phyloP scores from a whole-genome alignment of 2,113 vertebrate genomes.

The Phrynosoma blainvillii region DNA sequence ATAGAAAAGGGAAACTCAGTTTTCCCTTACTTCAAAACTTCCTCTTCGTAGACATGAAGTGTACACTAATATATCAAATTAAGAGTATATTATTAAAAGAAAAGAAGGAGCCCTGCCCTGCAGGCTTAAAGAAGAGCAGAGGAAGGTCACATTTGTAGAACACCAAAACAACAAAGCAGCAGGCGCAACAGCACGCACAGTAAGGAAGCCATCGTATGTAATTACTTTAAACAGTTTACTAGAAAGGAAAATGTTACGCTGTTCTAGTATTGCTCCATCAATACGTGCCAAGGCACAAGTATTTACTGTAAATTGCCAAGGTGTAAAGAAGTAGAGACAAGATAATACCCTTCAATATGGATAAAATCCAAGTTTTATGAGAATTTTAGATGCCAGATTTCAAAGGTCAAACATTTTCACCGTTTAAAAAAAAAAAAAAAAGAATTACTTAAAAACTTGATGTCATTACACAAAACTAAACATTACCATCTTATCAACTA shows the following conservation, averaged over 20 bases:
- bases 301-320: background rate
- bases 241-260: background rate
- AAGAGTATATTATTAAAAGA: background rate
- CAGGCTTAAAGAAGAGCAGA: background rate
- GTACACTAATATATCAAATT: background rate
- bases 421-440: background rate
- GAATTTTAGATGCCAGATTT: background rate
- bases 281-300: background rate
- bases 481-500: background rate
- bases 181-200: background rate
- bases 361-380: background rate
- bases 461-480: background rate
- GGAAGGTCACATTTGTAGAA: background rate
- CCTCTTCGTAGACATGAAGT: background rate
- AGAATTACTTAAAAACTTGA: background rate
- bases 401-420: background rate
- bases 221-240: background rate
- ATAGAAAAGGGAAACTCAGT: no score
- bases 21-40: background rate
- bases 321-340: background rate
- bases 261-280: background rate
- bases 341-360: background rate
- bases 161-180: background rate
- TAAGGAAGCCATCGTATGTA: background rate
- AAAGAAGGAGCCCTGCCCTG: background rate